Base-by-base conservation (phyloP, 2,113 vertebrate genomes). In the Macquaria australasica region DNA sequence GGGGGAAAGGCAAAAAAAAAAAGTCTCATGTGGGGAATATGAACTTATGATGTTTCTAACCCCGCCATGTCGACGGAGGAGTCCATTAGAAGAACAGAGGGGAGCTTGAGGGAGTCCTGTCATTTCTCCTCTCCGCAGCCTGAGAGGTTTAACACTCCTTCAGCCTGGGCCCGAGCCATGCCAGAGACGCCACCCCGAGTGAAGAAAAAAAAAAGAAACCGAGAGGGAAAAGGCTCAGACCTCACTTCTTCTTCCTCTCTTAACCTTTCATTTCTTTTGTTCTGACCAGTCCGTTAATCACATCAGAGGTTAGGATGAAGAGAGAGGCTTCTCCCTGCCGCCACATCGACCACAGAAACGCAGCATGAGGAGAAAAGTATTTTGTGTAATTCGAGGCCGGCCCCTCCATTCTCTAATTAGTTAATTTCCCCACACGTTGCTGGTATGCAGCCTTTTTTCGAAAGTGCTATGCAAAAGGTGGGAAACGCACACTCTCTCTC, bases 31-130 rank as follows among this genome's bases (percentile, higher is more conserved):
- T 91, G 93, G 95, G 84, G 90, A 96, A 94, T 95, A 96, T 96
- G 96, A 94, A 96, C 95, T 96, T 96, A 93, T 92, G 96, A 97
- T 96, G 96, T 97, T 97, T 97, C 91, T 87, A 95, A 84, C 86
- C 87, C 83, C 71, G 92, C 96, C 95, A 83, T 96, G 96, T 89
- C 90, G 89, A 94, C 94, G 87, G 96, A 96, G 94, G 94, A 94
- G 95, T 96, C 96, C 96, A 96, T 96, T 96, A 96, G 94, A 94
- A 89, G 95, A 96, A 97, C 96, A 97, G 96, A 97, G 97, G 95
- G 96, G 92, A 88, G 92, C 95, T 95, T 97, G 95, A 97, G 95
- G 96, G 96, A 96, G 87, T 92, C 96, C 95, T 60, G 95, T 95
- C 96, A 93, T 39, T 20, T 93, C 94, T 93, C 93, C 88, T 92